Base-by-base conservation (phyloP, 2,113 vertebrate genomes). In the Leptocoma aspasia region DNA sequence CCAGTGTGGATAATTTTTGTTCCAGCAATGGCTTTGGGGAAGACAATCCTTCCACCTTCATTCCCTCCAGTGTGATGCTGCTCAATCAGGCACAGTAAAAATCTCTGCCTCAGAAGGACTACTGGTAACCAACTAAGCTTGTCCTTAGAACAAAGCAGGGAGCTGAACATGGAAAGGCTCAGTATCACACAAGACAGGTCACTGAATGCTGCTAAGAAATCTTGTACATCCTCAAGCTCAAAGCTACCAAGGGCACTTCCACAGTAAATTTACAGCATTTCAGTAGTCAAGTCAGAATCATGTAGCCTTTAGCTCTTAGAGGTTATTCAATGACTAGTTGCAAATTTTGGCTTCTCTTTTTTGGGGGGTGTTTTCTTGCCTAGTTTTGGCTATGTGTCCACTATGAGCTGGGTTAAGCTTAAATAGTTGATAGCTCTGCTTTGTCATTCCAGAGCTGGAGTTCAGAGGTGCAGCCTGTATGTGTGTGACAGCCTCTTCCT, bases 311-410 rank as follows among this genome's bases (percentile, higher is more conserved):
- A 69, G 31, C 20, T 86, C 76, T 53, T 57, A 27, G 0, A 70
- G 19, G 19, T 77, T 68, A 71, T 37, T 83, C 8, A 64, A 69
- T 1, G 1, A n/a, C 17, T 20, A 47, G 3, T 11, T 90, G 20
- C 33, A 82, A 84, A 45, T 35, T 54, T 7, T 50, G 68, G 15
- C 4, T 59, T 64, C 26, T 50, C 3, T n/a, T 63, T 91, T 57
- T 23, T 6, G 1, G 11, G 7, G 14, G 1, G 7, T 1, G 1
- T 7, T 26, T 80, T 70, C 53, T 69, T 77, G 42, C 33, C n/a
- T 69, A 24, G 17, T 70, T 93, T 71, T 73, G 59, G 33, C 28
- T 70, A 53, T 80, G 41, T 83, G 72, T 65, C 22, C 31, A 49
- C 39, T 47, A 9, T 27, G 19, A 76, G 47, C 39, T 64, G 20